phyloP scores from a whole-genome alignment of 2,113 vertebrate species.

The Erythrolamprus reginae region DNA sequence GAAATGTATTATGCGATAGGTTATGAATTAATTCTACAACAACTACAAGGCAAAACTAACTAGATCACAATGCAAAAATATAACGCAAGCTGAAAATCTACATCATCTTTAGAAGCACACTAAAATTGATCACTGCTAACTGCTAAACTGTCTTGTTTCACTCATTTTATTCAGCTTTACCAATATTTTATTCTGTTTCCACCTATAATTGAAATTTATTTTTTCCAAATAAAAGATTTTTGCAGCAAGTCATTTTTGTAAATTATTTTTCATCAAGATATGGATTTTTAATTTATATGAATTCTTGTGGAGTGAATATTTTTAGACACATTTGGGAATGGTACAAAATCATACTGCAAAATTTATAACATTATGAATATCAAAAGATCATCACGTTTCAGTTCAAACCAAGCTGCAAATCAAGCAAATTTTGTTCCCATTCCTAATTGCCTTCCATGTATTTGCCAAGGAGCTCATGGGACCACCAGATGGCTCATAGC shows the following conservation, averaged over 20 bases:
- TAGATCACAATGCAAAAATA: not conserved
- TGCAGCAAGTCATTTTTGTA: not conserved
- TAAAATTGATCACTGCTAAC: not conserved
- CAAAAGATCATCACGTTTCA: not conserved
- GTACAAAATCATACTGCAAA: not conserved
- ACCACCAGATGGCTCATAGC: not conserved
- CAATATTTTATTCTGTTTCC: not conserved
- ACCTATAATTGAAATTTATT: not conserved
- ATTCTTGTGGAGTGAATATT: not conserved
- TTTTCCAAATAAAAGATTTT: not conserved
- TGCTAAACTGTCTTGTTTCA: not conserved
- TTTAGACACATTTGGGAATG: not conserved
- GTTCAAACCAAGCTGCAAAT: not conserved
- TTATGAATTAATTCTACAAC: not conserved
- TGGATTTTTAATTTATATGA: not conserved
- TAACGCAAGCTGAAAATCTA: not conserved
- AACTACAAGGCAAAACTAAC: not conserved
- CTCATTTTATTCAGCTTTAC: not conserved
- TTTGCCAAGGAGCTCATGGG: not conserved
- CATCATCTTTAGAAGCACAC: not conserved
- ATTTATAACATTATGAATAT: not conserved
- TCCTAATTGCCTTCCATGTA: not conserved
- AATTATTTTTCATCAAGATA: not conserved
- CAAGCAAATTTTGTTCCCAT: not conserved
- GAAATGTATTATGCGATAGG: not conserved